These are phyloP conservation scores for Macrobrachium nipponense DNA, from an alignment of 1,140 invertebrate genomes.

Conservation along the genomic window DNA sequence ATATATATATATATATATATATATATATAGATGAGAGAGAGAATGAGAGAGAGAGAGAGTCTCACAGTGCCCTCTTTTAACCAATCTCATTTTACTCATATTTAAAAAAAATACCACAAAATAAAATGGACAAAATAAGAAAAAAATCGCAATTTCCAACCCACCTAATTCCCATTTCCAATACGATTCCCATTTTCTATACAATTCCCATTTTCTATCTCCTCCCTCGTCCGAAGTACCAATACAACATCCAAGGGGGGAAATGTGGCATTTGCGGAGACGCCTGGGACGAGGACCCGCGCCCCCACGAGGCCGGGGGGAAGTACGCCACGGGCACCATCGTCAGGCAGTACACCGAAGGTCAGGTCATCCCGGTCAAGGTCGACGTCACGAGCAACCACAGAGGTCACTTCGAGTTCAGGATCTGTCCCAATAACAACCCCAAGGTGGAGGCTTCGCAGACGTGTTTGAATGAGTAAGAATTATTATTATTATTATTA, in stretches of 20 bases:
- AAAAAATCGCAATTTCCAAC: too few relatives aligned
- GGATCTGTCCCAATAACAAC: conserved; percentile 68
- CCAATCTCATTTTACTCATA: too few relatives aligned
- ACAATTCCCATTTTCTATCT: too few relatives aligned
- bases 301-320: conserved; percentile 67
- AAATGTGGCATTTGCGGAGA: conserved; percentile 72
- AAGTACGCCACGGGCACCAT: conserved; percentile 65
- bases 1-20: too few relatives aligned
- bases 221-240: conserved; percentile 44
- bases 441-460: conserved; percentile 57
- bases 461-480: conserved; percentile 63
- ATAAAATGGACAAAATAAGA: too few relatives aligned
- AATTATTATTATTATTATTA: not conserved
- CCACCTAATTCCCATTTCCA: too few relatives aligned
- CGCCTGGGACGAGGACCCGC: conserved; percentile 65
- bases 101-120: too few relatives aligned
- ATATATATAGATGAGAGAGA: too few relatives aligned
- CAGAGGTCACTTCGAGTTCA: conserved; percentile 68
- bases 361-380: conserved; percentile 61
- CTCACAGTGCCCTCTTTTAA: too few relatives aligned
- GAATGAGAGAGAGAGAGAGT: too few relatives aligned
- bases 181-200: too few relatives aligned
- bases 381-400: conserved; percentile 70
- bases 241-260: conserved; percentile 67
- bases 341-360: conserved; percentile 53